Evolutionary conservation across 2,888 invertebrate genomes (phyloP).

Genomic region (Pyralis farinalis): DNA sequence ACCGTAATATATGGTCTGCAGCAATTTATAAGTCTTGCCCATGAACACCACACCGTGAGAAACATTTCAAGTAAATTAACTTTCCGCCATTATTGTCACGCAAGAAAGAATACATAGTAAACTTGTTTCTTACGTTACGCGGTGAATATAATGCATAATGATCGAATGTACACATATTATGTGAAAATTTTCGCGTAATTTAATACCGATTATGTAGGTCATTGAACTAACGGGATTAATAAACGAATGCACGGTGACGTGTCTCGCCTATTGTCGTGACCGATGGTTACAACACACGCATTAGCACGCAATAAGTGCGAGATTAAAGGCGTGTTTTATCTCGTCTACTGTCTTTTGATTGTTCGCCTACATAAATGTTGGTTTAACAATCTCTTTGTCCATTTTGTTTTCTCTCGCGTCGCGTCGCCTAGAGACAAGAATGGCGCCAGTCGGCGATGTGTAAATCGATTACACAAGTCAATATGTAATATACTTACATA

Average conservation of each 20-base stretch:
- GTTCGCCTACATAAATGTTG: slow-evolving; percentile 8
- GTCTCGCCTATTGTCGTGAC: slow-evolving; percentile 31
- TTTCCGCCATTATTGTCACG: slow-evolving; percentile 66
- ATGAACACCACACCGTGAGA: slow-evolving; percentile 67
- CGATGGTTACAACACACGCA: slow-evolving; percentile 27
- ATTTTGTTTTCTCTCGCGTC: neutral
- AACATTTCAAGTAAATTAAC: slow-evolving; percentile 60
- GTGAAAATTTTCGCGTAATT: slow-evolving; percentile 48
- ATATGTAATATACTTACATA: neutral
- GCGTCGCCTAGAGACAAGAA: neutral
- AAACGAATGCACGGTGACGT: slow-evolving; percentile 40
- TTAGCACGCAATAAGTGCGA: slow-evolving; percentile 19
- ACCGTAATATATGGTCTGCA: slow-evolving; percentile 16
- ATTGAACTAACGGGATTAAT: slow-evolving; percentile 65
- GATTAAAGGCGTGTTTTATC: slow-evolving; percentile 27
- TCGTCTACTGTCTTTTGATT: slow-evolving; percentile 17
- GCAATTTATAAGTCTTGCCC: slow-evolving; percentile 28
- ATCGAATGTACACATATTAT: slow-evolving; percentile 45
- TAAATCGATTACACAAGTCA: neutral
- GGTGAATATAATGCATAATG: slow-evolving; percentile 29
- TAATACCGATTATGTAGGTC: slow-evolving; percentile 52
- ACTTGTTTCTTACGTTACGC: slow-evolving; percentile 44
- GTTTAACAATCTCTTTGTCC: neutral
- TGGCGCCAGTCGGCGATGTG: neutral
- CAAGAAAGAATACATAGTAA: slow-evolving; percentile 51